Base-by-base conservation (phyloP, 1,140 invertebrate species). In the Sitodiplosis mosellana region DNA sequence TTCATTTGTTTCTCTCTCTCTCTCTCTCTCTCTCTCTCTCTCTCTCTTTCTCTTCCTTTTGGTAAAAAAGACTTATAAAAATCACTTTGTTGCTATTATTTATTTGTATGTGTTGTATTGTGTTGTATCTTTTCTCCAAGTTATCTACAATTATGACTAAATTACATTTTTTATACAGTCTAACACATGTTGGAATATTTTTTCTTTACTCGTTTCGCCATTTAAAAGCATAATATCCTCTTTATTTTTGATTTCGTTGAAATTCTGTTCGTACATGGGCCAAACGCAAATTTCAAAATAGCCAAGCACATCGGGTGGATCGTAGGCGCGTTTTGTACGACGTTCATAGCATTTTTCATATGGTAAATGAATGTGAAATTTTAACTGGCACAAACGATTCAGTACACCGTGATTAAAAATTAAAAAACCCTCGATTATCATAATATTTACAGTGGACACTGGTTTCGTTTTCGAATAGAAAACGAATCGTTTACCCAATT, bases 251-350 rank as follows among this genome's bases (percentile, higher is more conserved):
- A 59, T 60, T 42, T 62, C 60, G 17, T 51, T 51, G 38, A 61
- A 60, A 44, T 64, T 60, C 49, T 55, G 56, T 40, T 64, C 61
- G 58, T 81, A 80, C 53, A 80, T 75, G 0, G 82, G 83, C 83
- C 83, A 87, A 1, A 83, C 81, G 52, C 76, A 75, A 33, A 66
- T 64, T 15, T 87, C 81, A 60, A 87, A 87, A 68, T 88, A 87
- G 1, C 80, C 80, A 3, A 75, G 75, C 6, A 80, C 71, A 66
- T 87, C 84, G 6, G 83, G 80, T 15, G 83, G 83, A 49, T 81
- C 72, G 56, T 88, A 89, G 12, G 64, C 56, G 6, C 83, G 67
- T n/a, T 57, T 57, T 18, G 59, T 56, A 46, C 83, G 70, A 43
- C 82, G 66, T 49, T 69, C 56, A 53, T 61, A 64, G 54, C 83